Base-by-base conservation (phyloP, 1,140 invertebrate genomes). In the Drosophila micromelanica region DNA sequence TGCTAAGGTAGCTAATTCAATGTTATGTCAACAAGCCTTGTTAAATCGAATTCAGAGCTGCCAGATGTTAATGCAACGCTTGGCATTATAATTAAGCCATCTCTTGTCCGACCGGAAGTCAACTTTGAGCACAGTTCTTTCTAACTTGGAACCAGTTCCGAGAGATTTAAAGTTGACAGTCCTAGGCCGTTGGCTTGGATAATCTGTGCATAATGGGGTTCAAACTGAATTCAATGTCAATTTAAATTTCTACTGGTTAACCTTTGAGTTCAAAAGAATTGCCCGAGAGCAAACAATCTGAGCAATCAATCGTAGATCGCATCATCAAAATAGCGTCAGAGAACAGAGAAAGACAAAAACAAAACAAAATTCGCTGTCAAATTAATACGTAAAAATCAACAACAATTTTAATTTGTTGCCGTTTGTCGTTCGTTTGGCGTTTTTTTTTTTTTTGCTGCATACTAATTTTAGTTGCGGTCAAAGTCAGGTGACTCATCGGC, bases 381-480 rank as follows among this genome's bases (percentile, higher is more conserved):
- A 74, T 75, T 65, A 77, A 80, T 65, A 73, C 70, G 13, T 64
- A 64, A 75, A 55, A 61, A 54, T 56, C 65, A 64, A 59, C 59
- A 60, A 32, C 37, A 73, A 55, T 42, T 72, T 72, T 67, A 72
- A 68, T 72, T 72, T 72, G 73, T 76, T 76, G 67, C 48, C 27
- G 42, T 63, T 76, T 13, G 70, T 62, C 54, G 49, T 52, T 65
- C 46, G 48, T 65, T 56, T 65, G 30, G n/a, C 46, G n/a, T 69
- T 78, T 68, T 30, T 64, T 17, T 63, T 69, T 43, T 75, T 72
- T 61, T 42, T 84, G 55, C 63, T 42, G 62, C 54, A 70, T 71
- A 86, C 85, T 91, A 91, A 89, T 75, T 91, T 91, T 91, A 91
- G 90, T 90, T 91, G 77, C 65, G 72, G 60, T 86, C 82, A 87